Evolutionary conservation across 2,888 invertebrate genomes (phyloP), one percentile per base, ranked within the genome.

Genomic region (Nomada fabriciana): DNA sequence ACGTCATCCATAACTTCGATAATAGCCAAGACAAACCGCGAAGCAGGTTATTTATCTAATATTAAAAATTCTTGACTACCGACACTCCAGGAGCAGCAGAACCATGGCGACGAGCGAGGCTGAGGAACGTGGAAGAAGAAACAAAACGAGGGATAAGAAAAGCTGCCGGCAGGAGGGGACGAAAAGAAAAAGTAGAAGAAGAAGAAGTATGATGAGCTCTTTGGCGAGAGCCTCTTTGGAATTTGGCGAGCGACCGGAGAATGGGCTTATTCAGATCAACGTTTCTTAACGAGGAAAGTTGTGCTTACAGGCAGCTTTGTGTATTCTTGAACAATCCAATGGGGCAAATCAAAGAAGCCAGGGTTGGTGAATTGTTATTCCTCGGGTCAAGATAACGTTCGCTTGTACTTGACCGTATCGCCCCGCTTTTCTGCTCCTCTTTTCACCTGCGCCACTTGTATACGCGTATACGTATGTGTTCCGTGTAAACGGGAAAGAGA

Each of bases 211-310:
- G 79, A 82, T 67, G 87, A 88, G 82, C 80, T 84, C 80, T 80
- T 79, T 80, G 64, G 74, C 73, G 77, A 61, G 69, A 69, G 82
- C 67, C 85, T 81, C 82, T 84, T 76, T 81, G 83, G 74, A 80
- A 82, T 79, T 81, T 76, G 82, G 70, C 65, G 87, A 80, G 77
- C 80, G 78, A 75, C 81, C 81, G 78, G 84, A 89, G 87, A 88
- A 88, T 86, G 82, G 82, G 78, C 87, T 88, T 87, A 88, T 88
- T 88, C 89, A 84, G 83, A 88, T 88, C 88, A 84, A 83, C 86
- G 91, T 90, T 90, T 90, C 90, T 91, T 91, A 91, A 91, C 91
- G 90, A 91, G 91, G 89, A 91, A 91, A 91, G 90, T 91, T 91
- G 87, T 85, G 86, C 84, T 87, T 87, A 76, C 84, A 84, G 76